Conservation (phyloP, 2,113 vertebrate species). For the Gymnobelideus leadbeateri region DNA sequence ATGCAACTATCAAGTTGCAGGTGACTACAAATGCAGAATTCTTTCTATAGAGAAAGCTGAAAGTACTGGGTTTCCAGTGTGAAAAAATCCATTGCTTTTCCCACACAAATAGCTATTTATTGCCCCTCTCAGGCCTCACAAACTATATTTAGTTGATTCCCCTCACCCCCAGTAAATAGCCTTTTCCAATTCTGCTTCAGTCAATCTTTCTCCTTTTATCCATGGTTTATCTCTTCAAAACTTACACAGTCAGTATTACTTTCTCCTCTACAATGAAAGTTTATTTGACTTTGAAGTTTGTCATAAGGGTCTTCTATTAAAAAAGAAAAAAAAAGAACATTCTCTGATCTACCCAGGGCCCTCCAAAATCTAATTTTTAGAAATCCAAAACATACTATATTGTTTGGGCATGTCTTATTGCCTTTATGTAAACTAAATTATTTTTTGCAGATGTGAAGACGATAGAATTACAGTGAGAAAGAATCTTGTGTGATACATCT, state of each 20-base stretch:
- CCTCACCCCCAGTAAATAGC: neutral
- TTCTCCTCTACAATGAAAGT: slow-evolving; percentile 31
- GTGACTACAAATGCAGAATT: neutral
- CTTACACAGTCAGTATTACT: slow-evolving; percentile 22
- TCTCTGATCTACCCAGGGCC: neutral
- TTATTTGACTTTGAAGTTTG: slow-evolving; percentile 42
- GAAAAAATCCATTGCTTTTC: slow-evolving; percentile 63
- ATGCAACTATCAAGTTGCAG: neutral
- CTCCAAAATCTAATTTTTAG: neutral
- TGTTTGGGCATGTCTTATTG: neutral
- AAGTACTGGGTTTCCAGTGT: slow-evolving; percentile 58
- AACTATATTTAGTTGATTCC: neutral
- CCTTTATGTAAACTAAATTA: slow-evolving; percentile 32
- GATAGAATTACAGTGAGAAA: slow-evolving; percentile 53
- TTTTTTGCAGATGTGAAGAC: slow-evolving; percentile 47
- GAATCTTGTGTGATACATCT: slow-evolving; percentile 49
- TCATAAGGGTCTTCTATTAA: slow-evolving; percentile 31
- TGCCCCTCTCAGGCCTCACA: slow-evolving; percentile 67
- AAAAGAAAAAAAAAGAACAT: neutral
- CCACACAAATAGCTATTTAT: slow-evolving; percentile 63
- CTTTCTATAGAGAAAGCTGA: slow-evolving; percentile 48
- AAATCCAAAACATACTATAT: neutral
- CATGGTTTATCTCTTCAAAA: slow-evolving; percentile 32
- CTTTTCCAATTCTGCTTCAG: slow-evolving; percentile 1
- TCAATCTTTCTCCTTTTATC: neutral